Evolutionary conservation across 2,113 vertebrate genomes (phyloP).

Genomic region (Chionomys nivalis): DNA sequence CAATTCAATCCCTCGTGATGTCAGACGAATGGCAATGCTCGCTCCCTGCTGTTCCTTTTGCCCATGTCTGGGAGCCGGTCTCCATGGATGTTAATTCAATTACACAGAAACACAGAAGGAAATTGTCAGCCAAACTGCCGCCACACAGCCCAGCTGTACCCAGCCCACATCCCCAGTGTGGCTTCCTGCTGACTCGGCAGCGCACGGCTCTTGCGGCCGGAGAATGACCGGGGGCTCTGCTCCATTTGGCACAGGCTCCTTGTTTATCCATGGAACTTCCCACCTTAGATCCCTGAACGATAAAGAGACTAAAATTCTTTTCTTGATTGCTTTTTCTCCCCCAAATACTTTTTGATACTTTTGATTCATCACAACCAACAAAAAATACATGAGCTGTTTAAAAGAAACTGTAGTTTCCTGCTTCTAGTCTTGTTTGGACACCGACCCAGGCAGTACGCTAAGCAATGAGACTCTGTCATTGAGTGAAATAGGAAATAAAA

Average conservation of each 20-base stretch:
- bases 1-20: slow-evolving; percentile 33
- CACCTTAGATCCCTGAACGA: neutral
- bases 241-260: rapidly evolving
- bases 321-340: neutral
- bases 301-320: neutral
- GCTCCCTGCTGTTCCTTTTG: neutral
- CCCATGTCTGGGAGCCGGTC: slow-evolving; percentile 67
- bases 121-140: neutral
- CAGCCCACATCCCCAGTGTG: rapidly evolving
- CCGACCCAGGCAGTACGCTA: neutral
- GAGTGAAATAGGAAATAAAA: neutral
- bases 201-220: neutral
- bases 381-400: neutral
- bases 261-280: neutral
- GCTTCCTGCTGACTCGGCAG: slow-evolving; percentile 17
- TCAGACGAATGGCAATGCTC: neutral
- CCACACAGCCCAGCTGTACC: neutral
- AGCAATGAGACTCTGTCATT: neutral
- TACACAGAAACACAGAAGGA: slow-evolving; percentile 65
- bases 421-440: neutral
- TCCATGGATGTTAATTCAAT: slow-evolving; percentile 73
- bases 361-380: neutral
- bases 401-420: neutral
- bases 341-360: neutral
- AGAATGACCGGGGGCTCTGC: neutral